Base-by-base conservation (phyloP, 2,797 vertebrate species). In the Triplophysa bombifrons region DNA sequence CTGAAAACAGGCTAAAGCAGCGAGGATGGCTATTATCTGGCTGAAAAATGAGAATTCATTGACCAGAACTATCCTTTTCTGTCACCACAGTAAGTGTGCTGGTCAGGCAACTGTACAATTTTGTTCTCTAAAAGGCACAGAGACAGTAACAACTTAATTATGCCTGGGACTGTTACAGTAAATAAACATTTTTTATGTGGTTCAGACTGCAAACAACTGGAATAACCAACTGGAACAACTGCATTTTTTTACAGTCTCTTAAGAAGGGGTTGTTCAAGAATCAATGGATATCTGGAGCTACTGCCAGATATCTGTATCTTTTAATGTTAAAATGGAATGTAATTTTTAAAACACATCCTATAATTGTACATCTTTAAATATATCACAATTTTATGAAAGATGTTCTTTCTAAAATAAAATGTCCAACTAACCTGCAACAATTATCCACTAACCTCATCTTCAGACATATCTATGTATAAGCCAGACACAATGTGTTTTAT, bases 1-100 rank as follows among this genome's bases (percentile, higher is more conserved):
- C 74, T 68, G 53, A 30, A 76, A 58, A 44, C 4, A 46, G 74
- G 12, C 74, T 76, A 76, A 58, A 48, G 64, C 51, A 48, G 64
- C 64, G 16, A 68, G 65, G 4, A 19, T 50, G 53, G 41, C 53
- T 30, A 69, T 77, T 77, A 77, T 77, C 53, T 34, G 19, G 25
- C 19, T 60, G 56, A 78, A 78, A 63, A 70, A 78, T 51, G 27
- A 41, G 56, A 63, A 70, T 30, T 38, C 56, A 53, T 77, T 77
- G 65, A 71, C 55, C 30, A 51, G 46, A 70, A 63, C 67, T 19
- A 25, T 68, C 53, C 38, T 48, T 70, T 70, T 61, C 55, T 78
- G 75, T 70, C 55, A 68, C 65, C 7, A 60, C 51, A 30, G 75
- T 17, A 69, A 69, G 53, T 12, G 25, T 69, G 53, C 25, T 69